Conservation (phyloP, 2,797 vertebrate genomes). For the Clarias laeviceps region DNA sequence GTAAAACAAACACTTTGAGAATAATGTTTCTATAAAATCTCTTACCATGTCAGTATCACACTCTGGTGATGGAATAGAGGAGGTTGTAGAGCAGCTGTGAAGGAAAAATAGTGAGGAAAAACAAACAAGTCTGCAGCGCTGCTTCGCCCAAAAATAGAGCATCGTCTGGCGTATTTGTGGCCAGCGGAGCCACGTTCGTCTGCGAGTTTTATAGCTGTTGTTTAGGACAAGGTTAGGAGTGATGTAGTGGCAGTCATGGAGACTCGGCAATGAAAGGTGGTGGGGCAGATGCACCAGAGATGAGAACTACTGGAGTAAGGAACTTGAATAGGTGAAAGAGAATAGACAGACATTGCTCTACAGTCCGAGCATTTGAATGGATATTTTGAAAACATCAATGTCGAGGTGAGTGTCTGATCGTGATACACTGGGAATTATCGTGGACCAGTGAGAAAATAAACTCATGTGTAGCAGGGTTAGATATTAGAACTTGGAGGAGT, state of each 20-base stretch:
- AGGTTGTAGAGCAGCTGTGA: neutral
- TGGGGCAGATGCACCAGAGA: neutral
- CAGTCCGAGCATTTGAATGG: neutral
- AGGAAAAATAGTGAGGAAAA: neutral
- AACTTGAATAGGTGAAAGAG: neutral
- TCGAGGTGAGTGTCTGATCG: neutral
- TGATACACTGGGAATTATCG: neutral
- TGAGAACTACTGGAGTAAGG: neutral
- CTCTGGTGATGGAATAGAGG: no score
- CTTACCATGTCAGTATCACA: neutral
- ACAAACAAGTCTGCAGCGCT: neutral
- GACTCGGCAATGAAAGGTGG: no score
- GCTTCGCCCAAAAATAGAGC: neutral
- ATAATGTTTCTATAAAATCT: neutral
- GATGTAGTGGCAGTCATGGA: neutral
- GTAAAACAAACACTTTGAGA: neutral
- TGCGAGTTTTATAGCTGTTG: neutral
- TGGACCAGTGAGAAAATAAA: neutral
- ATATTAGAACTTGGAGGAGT: neutral
- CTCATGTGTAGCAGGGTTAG: neutral
- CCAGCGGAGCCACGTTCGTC: no score
- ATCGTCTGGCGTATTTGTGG: slow-evolving; percentile 7
- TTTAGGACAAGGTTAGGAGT: neutral
- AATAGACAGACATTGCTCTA: neutral
- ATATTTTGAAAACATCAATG: neutral